Evolutionary conservation across 2,888 invertebrate species (phyloP), one percentile per base, ranked within the genome.

Genomic region (Oligia strigilis): DNA sequence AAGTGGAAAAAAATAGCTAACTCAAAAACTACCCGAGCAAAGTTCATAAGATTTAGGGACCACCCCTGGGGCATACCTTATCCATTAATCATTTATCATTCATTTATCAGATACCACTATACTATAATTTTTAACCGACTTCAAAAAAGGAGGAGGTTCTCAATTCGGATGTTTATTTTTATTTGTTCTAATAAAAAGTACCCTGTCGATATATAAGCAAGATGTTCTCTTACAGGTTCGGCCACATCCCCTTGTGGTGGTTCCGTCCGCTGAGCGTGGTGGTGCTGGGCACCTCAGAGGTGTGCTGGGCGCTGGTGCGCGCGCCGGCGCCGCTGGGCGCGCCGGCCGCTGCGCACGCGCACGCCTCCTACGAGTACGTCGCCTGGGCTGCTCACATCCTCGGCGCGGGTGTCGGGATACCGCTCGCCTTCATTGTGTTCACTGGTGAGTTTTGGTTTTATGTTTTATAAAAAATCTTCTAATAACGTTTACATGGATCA

Each of bases 331-430:
- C 83, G 0, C 82, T 66, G 4, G 80, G 80, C 1, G 82, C 79
- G 17, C 88, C 84, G 1, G 85, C 89, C 2, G 83, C 85, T 1
- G 90, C 85, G 75, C 90, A 89, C 64, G 85, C 89, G 29, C 88
- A 86, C 23, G 82, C 81, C 19, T 72, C 87, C 23, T 84, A 87
- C 72, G 93, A 93, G 36, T 93, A 94, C 85, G 97, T 98, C 82
- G 98, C 98, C 65, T 97, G 98, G 97, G 97, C 98, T 1, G 98
- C 98, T 9, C 98, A 98, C 91, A 95, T 97, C 29, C 97, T 98
- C 11, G 98, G 98, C 8, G 98, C 98, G 5, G 92, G 97, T 1
- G 97, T 97, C 1, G 98, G 98, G 0, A 94, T 98, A 2, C 95
- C 98, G 11, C 90, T 98, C 5, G 98, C 98, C 11, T 97, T 98